These are phyloP conservation scores for Hyposoter didymator DNA, from an alignment of 2,888 invertebrate genomes.

Conservation along the genomic window DNA sequence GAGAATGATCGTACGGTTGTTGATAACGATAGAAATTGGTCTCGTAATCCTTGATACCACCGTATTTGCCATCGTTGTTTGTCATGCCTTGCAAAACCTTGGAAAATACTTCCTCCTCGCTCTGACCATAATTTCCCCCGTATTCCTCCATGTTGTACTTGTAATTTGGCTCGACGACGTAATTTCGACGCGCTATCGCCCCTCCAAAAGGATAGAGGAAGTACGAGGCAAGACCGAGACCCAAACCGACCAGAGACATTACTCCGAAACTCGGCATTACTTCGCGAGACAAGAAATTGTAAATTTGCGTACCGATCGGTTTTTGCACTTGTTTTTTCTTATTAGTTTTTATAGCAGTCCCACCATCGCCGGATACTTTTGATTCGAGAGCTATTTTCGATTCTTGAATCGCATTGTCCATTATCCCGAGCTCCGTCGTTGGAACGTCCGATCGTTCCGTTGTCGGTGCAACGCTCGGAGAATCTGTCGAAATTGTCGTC, in stretches of 20 bases:
- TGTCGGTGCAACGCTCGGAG: slow-evolving; percentile 47
- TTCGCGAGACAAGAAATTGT: slow-evolving; percentile 91
- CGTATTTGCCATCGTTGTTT: slow-evolving; percentile 70
- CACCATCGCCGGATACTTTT: slow-evolving; percentile 81
- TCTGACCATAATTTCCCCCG: slow-evolving; percentile 88
- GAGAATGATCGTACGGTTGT: slow-evolving; percentile 71
- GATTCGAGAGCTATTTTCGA: slow-evolving; percentile 82
- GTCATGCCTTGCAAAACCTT: slow-evolving; percentile 90
- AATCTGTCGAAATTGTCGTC: slow-evolving; percentile 48
- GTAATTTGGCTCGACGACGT: slow-evolving; percentile 86
- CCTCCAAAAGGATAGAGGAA: slow-evolving; percentile 91
- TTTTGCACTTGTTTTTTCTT: slow-evolving; percentile 85
- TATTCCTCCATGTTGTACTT: slow-evolving; percentile 90
- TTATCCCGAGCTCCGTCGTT: slow-evolving; percentile 60
- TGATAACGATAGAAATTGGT: slow-evolving; percentile 79
- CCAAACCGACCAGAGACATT: slow-evolving; percentile 89
- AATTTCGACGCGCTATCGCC: slow-evolving; percentile 87
- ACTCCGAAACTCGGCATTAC: slow-evolving; percentile 93
- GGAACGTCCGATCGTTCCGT: slow-evolving; percentile 51
- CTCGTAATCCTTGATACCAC: slow-evolving; percentile 74
- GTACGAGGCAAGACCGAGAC: slow-evolving; percentile 91
- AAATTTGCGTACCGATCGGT: slow-evolving; percentile 90
- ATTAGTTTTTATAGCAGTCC: slow-evolving; percentile 85
- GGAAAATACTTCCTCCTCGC: slow-evolving; percentile 91
- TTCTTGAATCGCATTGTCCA: slow-evolving; percentile 79